These are phyloP conservation scores for Crotalus viridis DNA, from an alignment of 2,113 vertebrate species.

Conservation along the genomic window DNA sequence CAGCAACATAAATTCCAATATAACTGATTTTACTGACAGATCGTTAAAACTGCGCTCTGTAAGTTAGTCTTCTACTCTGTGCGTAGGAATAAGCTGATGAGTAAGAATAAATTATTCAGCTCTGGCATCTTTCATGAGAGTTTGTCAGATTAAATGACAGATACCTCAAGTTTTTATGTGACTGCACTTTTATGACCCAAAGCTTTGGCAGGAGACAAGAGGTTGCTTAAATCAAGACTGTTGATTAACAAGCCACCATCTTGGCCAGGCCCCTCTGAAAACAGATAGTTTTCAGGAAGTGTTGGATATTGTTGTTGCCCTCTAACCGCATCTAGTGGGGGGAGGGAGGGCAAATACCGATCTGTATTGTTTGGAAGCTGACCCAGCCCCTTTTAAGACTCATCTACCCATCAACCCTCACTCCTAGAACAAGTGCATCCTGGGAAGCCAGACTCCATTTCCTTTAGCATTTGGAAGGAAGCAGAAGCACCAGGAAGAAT, in stretches of 20 bases:
- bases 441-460: no score
- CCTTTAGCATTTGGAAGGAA: no score
- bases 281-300: neutral
- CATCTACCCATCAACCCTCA: no score
- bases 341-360: no score
- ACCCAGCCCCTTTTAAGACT: no score
- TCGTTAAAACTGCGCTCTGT: neutral
- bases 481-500: no score
- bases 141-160: slow-evolving; percentile 49
- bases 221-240: slow-evolving; percentile 66
- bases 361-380: no score
- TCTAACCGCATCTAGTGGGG: no score
- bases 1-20: neutral
- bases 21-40: neutral
- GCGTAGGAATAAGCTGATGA: neutral
- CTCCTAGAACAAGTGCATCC: no score
- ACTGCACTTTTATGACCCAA: slow-evolving; percentile 63
- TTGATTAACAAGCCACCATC: slow-evolving; percentile 41
- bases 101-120: neutral
- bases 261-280: neutral
- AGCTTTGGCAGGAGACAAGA: slow-evolving; percentile 68
- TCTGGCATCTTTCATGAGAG: slow-evolving; percentile 51
- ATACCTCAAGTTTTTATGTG: slow-evolving; percentile 66
- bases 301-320: neutral
- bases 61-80: neutral